Evolutionary conservation across 2,797 vertebrate genomes (phyloP).

Genomic region (Cichlasoma orientale): DNA sequence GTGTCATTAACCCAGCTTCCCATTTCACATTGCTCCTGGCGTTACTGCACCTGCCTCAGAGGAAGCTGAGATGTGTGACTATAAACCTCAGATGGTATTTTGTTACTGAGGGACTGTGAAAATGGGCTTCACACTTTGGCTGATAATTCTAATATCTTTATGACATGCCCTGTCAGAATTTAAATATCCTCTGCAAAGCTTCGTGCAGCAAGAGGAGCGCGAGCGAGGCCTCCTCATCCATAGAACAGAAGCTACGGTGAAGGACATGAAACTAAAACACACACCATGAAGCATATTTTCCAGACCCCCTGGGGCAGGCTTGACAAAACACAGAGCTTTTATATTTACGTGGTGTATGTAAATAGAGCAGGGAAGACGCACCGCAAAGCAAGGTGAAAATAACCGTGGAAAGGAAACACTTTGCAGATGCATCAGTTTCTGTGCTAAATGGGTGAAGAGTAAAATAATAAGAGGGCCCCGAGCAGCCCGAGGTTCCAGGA

Average conservation of each 20-base stretch:
- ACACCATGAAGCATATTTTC: constrained; percentile 21
- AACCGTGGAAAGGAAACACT: background rate
- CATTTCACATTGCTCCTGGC: constrained; percentile 47
- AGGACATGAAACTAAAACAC: constrained; percentile 28
- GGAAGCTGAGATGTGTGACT: constrained; percentile 23
- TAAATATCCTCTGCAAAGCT: constrained; percentile 34
- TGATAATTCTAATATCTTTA: constrained; percentile 41
- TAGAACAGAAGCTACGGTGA: background rate
- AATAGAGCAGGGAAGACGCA: constrained; percentile 22
- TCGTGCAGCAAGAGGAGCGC: background rate
- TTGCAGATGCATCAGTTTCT: constrained; percentile 24
- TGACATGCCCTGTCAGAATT: constrained; percentile 48
- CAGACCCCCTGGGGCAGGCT: constrained; percentile 16
- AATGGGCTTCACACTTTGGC: constrained; percentile 6
- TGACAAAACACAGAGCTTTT: constrained; percentile 41
- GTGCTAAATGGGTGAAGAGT: background rate
- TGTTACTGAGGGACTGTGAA: constrained; percentile 29
- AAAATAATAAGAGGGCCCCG: constrained; percentile 1
- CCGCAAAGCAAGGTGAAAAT: constrained; percentile 14
- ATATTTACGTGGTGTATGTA: constrained; percentile 15
- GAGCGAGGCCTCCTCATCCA: background rate
- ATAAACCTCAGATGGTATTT: constrained; percentile 43
- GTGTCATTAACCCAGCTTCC: constrained; percentile 44
- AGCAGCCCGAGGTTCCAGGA: constrained; percentile 5
- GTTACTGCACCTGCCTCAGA: constrained; percentile 28